Evolutionary conservation across 2,888 invertebrate genomes (phyloP).

Genomic region (Neuroscelio doddi): DNA sequence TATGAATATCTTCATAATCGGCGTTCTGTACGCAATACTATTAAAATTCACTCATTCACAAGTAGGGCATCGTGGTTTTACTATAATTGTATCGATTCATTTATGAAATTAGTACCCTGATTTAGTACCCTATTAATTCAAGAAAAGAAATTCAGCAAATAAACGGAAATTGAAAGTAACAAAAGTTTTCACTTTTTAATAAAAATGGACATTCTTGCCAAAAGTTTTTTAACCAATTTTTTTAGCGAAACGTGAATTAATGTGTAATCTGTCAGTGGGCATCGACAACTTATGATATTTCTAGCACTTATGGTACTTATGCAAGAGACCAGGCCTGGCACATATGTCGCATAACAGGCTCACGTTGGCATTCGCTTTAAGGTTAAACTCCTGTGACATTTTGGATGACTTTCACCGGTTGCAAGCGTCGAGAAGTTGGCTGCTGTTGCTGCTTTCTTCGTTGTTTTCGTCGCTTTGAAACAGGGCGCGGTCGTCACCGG

Average conservation of each 20-base stretch:
- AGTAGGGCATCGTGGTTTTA: slow-evolving; percentile 26
- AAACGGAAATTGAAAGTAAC: too few species aligned
- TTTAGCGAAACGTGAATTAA: slow-evolving; percentile 7
- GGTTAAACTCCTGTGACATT: slow-evolving; percentile 69
- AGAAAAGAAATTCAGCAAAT: too few species aligned
- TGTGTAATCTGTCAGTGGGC: slow-evolving; percentile 19
- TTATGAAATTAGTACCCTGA: slow-evolving; percentile 3
- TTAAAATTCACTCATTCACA: slow-evolving; percentile 30
- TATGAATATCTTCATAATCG: slow-evolving; percentile 43
- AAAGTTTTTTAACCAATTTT: not conserved
- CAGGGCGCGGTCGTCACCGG: slow-evolving; percentile 42
- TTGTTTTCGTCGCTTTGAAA: slow-evolving; percentile 57
- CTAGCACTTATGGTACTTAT: slow-evolving; percentile 46
- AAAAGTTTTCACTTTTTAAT: too few species aligned
- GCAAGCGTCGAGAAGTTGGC: slow-evolving; percentile 50
- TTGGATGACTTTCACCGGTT: slow-evolving; percentile 67
- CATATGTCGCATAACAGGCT: slow-evolving; percentile 48
- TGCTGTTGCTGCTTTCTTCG: slow-evolving; percentile 62
- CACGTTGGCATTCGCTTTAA: slow-evolving; percentile 58
- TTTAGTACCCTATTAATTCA: too few species aligned
- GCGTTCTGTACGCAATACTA: slow-evolving; percentile 17
- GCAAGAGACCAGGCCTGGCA: slow-evolving; percentile 46
- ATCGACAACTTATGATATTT: slow-evolving; percentile 46
- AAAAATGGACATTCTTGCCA: too few species aligned
- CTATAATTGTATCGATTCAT: slow-evolving; percentile 20